Evolutionary conservation across 2,888 invertebrate genomes (phyloP), one percentile per base, ranked within the genome.

Genomic region (Drosophila aldrichi): DNA sequence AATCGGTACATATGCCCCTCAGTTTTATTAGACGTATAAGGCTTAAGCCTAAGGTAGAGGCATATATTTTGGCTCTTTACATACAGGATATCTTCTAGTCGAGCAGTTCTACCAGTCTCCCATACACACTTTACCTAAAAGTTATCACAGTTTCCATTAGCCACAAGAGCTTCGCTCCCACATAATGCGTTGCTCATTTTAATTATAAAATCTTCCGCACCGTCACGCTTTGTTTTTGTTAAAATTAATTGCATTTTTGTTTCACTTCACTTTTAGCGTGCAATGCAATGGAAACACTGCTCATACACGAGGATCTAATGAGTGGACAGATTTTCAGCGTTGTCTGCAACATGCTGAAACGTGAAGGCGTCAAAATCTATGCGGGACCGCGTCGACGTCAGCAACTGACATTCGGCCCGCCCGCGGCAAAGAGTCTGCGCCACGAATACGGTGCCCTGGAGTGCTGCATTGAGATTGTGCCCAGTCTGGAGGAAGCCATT

Each of bases 271-370:
- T 40, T 29, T 57, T 58, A 93, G 99, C 99, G 8, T 99, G 99
- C 93, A 99, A 99, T 91, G 98, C 99, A 20, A 98, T 98, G 97
- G 99, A 99, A 94, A 99, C 99, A 0, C 94, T 99, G n/a, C 94
- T 99, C 12, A 95, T 99, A 36, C 99, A 99, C 91, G 96, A 97
- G 92, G 96, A 96, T 78, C 95, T 97, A 75, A 94, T 99, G 91
- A 92, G 93, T 56, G 94, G 95, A 14, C 93, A 94, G 20, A 96
- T 97, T 93, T 99, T 99, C 93, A 95, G 95, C 25, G 96, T 97
- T 58, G 94, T 99, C 12, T 98, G 98, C 93, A 97, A 96, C 90
- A 96, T 97, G 96, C 94, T 99, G 73, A 98, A 98, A 92, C 95
- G 94, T 25, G 97, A 97, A 94, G 97, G 96, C 51, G 98, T 98